phyloP scores from a whole-genome alignment of 1,140 invertebrate species.

The Cydia splendana region DNA sequence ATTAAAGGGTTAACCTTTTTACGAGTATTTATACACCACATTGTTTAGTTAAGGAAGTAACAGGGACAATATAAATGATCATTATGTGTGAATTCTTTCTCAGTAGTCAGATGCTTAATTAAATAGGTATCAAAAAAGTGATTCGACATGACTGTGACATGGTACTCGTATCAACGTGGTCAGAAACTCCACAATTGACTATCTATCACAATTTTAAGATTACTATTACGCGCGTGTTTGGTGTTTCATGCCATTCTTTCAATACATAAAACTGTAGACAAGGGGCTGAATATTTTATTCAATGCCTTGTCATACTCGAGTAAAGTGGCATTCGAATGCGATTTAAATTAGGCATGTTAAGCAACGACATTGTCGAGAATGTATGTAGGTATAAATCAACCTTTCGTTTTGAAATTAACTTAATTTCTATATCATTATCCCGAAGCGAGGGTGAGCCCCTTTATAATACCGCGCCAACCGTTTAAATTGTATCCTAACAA shows the following conservation, averaged over 20 bases:
- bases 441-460: neutral
- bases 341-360: neutral
- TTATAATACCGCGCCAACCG: constrained; percentile 27
- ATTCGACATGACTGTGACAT: no score
- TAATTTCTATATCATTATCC: constrained; percentile 18
- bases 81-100: no score
- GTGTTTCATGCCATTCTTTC: neutral
- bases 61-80: no score
- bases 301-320: neutral
- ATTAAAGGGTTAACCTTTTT: neutral
- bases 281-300: neutral
- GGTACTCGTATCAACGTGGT: no score
- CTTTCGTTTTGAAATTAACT: constrained; percentile 5
- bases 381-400: neutral
- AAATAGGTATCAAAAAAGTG: no score
- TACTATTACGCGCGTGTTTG: neutral
- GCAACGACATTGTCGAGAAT: neutral
- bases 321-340: neutral
- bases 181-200: no score
- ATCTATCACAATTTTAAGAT: neutral
- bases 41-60: no score
- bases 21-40: neutral
- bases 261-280: neutral
- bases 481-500: constrained; percentile 33
- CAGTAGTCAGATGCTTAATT: no score